phyloP scores from a whole-genome alignment of 2,888 invertebrate genomes.

The Phyllotreta striolata region DNA sequence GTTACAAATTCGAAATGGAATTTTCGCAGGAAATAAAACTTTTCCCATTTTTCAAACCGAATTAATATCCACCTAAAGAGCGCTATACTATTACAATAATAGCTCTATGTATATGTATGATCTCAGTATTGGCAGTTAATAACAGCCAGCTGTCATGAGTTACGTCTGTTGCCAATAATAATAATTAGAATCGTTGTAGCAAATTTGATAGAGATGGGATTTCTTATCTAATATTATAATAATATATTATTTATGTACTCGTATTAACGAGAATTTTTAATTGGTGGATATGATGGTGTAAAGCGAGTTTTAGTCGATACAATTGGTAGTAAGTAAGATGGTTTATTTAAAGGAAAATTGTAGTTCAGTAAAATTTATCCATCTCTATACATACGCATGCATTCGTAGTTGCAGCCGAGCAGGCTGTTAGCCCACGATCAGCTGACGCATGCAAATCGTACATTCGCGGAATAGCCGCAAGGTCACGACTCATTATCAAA shows the following conservation, averaged over 20 bases:
- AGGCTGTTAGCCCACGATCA: slow-evolving; percentile 43
- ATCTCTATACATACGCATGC: slow-evolving; percentile 22
- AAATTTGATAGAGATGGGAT: slow-evolving; percentile 19
- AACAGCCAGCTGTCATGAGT: slow-evolving; percentile 39
- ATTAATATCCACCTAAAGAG: not conserved
- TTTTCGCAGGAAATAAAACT: no score
- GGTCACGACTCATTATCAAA: slow-evolving; percentile 49
- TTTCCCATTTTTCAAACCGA: no score
- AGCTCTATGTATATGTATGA: slow-evolving; percentile 38
- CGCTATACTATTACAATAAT: slow-evolving; percentile 18
- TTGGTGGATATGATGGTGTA: not conserved
- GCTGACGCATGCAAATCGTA: slow-evolving; percentile 46
- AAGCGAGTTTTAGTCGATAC: not conserved
- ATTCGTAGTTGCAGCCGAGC: slow-evolving; percentile 34
- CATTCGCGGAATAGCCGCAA: slow-evolving; percentile 46
- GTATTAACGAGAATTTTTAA: not conserved
- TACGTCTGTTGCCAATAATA: slow-evolving; percentile 35
- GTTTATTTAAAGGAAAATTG: not conserved
- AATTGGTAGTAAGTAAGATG: not conserved
- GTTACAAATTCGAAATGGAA: no score
- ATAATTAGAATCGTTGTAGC: slow-evolving; percentile 32
- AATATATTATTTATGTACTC: not conserved
- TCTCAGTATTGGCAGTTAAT: slow-evolving; percentile 39
- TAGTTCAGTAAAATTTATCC: not conserved
- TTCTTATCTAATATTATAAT: not conserved